Evolutionary conservation across 1,140 invertebrate genomes (phyloP), one percentile per base, ranked within the genome.

Genomic region (Zelostemma sp.): DNA sequence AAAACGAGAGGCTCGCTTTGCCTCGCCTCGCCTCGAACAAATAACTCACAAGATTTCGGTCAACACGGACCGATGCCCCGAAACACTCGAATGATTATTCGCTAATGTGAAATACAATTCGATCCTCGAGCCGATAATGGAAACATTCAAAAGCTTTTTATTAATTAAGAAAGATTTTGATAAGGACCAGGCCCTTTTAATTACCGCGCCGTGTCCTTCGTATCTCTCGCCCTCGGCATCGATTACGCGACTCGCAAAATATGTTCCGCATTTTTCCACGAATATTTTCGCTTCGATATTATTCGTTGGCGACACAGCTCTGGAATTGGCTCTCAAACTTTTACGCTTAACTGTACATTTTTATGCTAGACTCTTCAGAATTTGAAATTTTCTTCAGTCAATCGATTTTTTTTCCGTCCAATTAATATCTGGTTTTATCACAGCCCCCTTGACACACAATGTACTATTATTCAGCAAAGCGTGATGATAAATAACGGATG

Each of bases 1-100:
- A 59, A 68, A 63, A 51, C 65, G 31, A 62, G 65, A 47, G 8
- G n/a, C n/a, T n/a, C n/a, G n/a, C n/a, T n/a, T n/a, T n/a, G n/a
- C n/a, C n/a, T n/a, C n/a, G 31, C 28, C 49, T 18, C 9, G 54
- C 54, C 55, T 21, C 21, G 38, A 54, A 66, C 49, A 59, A 66
- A 66, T 49, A 49, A 46, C 38, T 51, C 51, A 47, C 16, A 56
- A 25, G 46, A 15, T 50, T 43, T 53, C 47, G 35, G 31, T 49
- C 43, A 38, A 48, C 45, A 16, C 14, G 40, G 16, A 5, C 40
- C 12, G 16, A 11, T 38, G 35, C 35, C 11, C 35, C 9, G 11
- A n/a, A n/a, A 28, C 25, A 28, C 16, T 43, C 16, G 1, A 15
- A 15, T 6, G 12, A 15, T 43, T 43, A 43, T 16, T 43, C 15